Percentiles rank a stretch among this genome's conserved stretches.
Conservation (phyloP, 2,888 invertebrate genomes). For the Andrena minutula region DNA sequence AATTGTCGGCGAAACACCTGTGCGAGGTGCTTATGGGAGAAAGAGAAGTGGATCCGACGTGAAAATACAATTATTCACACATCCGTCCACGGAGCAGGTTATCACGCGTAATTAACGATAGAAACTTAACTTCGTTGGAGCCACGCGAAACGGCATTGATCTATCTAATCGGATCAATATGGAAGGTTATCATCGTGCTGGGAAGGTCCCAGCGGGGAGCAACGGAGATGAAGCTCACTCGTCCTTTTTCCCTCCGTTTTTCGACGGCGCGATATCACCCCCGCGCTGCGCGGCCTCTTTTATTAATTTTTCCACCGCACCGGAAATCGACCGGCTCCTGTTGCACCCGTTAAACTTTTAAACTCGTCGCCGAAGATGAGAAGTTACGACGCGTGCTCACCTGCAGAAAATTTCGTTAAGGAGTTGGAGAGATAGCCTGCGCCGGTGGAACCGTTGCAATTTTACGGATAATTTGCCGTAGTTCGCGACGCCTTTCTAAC, state of each 20-base stretch:
- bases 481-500: slow-evolving; percentile 57
- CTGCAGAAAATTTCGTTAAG: slow-evolving; percentile 46
- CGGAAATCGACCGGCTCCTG: background rate
- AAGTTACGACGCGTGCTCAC: slow-evolving; percentile 28
- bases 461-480: slow-evolving; percentile 66
- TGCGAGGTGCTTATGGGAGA: background rate
- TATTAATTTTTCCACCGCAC: slow-evolving; percentile 50
- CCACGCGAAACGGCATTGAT: slow-evolving; percentile 44
- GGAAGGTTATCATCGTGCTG: slow-evolving; percentile 49
- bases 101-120: slow-evolving; percentile 68
- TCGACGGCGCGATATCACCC: background rate
- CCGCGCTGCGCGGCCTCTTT: background rate
- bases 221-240: slow-evolving; percentile 12
- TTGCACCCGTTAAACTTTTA: slow-evolving; percentile 19
- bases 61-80: slow-evolving; percentile 29
- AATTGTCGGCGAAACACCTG: slow-evolving; percentile 11
- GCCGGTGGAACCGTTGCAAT: slow-evolving; percentile 36
- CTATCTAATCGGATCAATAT: slow-evolving; percentile 49
- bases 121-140: slow-evolving; percentile 35
- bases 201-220: background rate
- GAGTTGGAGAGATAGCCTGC: slow-evolving; percentile 12
- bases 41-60: background rate
- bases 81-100: slow-evolving; percentile 35
- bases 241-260: slow-evolving; percentile 9
- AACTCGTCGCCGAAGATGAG: slow-evolving; percentile 23